phyloP scores from a whole-genome alignment of 1,140 invertebrate genomes.

The Hypsibius dujardini region DNA sequence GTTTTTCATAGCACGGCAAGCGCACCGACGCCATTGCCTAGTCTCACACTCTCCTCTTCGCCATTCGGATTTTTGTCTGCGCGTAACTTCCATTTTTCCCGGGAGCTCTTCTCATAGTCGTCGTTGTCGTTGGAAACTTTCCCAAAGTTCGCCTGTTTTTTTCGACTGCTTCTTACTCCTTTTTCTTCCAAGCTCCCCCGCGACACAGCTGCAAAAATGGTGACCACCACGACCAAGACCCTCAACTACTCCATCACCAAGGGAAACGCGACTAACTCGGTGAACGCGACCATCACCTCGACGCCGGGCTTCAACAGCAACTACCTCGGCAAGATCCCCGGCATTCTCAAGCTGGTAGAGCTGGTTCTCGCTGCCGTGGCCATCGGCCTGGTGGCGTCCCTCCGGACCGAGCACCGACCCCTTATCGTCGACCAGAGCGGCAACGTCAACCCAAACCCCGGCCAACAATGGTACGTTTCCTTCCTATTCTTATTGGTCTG shows the following conservation, averaged over 20 bases:
- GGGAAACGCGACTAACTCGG: neutral
- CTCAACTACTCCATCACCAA: constrained; percentile 11
- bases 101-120: too few relatives aligned
- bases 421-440: neutral
- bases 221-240: constrained; percentile 18
- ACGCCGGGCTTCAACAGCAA: constrained; percentile 14
- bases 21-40: too few relatives aligned
- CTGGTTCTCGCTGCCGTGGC: constrained; percentile 5
- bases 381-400: constrained; percentile 3
- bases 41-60: too few relatives aligned
- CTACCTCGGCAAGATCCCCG: constrained; percentile 15
- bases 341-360: constrained; percentile 12
- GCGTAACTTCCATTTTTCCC: too few relatives aligned
- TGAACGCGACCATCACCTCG: constrained; percentile 3
- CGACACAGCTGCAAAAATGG: constrained; percentile 36
- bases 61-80: too few relatives aligned
- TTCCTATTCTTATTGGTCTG: neutral
- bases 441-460: neutral
- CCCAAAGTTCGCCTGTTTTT: too few relatives aligned
- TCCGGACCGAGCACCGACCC: neutral
- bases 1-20: too few relatives aligned
- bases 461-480: neutral
- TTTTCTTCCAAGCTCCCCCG: too few relatives aligned
- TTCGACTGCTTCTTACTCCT: too few relatives aligned
- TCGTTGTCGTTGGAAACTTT: too few relatives aligned